phyloP scores from a whole-genome alignment of 2,888 invertebrate genomes.

The Nasonovia ribisnigri region DNA sequence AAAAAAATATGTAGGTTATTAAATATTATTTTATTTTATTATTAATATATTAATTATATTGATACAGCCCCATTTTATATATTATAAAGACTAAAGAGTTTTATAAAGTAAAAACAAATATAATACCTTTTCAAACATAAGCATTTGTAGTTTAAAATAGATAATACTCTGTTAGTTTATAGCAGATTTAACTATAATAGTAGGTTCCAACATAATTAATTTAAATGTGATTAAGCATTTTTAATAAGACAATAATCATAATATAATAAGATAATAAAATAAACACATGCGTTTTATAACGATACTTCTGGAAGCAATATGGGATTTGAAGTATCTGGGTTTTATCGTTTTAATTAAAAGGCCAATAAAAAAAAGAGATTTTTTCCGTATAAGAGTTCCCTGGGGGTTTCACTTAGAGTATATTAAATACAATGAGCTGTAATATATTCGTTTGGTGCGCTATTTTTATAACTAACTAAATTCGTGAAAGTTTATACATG shows the following conservation, averaged over 20 bases:
- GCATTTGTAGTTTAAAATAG: background rate
- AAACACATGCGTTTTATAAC: background rate
- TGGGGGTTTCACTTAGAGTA: background rate
- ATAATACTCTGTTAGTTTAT: background rate
- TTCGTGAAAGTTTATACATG: background rate
- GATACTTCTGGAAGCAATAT: background rate
- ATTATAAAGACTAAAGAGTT: too few species aligned
- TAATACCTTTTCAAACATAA: background rate
- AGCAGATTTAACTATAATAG: background rate
- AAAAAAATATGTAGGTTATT: too few species aligned
- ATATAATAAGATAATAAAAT: background rate
- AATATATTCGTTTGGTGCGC: background rate
- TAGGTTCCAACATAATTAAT: background rate
- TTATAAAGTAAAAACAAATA: background rate
- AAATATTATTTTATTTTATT: too few species aligned
- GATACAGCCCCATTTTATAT: background rate
- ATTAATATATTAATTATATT: too few species aligned
- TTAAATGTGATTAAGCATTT: background rate
- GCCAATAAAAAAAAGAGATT: background rate
- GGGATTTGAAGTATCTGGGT: background rate
- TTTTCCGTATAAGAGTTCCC: background rate
- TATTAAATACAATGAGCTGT: constrained; percentile 27
- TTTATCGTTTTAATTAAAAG: constrained; percentile 47
- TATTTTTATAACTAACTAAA: background rate
- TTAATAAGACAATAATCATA: background rate